phyloP scores from a whole-genome alignment of 2,113 vertebrate species.

The Notarius lentiginosus region DNA sequence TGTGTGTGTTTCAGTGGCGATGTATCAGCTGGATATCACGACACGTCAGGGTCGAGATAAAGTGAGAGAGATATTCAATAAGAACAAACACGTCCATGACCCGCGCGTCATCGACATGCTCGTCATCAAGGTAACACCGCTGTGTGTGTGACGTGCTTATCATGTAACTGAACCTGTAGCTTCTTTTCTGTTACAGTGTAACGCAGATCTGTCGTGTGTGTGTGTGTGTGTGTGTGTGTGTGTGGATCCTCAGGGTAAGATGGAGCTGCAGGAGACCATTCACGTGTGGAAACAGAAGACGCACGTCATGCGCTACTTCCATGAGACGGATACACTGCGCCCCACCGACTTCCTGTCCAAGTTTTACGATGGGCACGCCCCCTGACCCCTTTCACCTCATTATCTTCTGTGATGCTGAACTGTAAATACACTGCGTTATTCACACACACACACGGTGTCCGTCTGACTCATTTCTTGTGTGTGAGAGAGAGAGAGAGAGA shows the following conservation, averaged over 20 bases:
- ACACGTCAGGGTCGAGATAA: conserved; percentile 83
- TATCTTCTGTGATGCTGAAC: conserved; percentile 50
- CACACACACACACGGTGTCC: background rate
- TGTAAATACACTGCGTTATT: conserved; percentile 70
- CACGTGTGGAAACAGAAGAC: conserved; percentile 94
- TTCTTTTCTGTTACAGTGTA: background rate
- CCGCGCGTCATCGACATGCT: conserved; percentile 89
- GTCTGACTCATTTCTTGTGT: background rate
- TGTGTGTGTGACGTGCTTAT: too few species aligned
- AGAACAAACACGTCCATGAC: conserved; percentile 85
- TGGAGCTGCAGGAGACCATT: conserved; percentile 94
- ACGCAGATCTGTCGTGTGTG: background rate
- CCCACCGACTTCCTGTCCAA: conserved; percentile 90
- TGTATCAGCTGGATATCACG: conserved; percentile 86
- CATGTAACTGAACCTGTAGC: background rate
- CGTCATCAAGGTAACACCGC: conserved; percentile 96
- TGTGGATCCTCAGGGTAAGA: conserved; percentile 80
- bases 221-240: conserved; percentile 29
- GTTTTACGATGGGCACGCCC: conserved; percentile 87
- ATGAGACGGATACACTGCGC: conserved; percentile 77
- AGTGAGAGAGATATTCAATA: conserved; percentile 88
- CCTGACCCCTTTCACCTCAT: conserved; percentile 69
- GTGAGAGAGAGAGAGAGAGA: too few species aligned
- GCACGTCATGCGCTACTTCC: conserved; percentile 93
- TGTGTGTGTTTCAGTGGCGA: conserved; percentile 71